These are phyloP conservation scores for Drosophila austrosaltans DNA, from an alignment of 2,888 invertebrate species.

Conservation along the genomic window DNA sequence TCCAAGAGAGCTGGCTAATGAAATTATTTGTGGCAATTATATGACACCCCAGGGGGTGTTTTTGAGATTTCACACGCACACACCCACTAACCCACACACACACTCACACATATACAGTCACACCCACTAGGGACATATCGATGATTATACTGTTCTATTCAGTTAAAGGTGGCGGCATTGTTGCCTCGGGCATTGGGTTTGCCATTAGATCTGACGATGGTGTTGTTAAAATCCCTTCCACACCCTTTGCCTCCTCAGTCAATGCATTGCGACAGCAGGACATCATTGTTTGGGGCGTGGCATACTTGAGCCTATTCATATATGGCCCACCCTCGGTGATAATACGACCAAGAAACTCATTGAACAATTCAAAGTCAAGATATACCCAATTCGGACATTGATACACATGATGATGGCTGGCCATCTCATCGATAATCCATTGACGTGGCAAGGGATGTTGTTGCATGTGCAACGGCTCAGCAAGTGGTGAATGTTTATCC, in stretches of 20 bases:
- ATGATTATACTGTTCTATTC: neutral
- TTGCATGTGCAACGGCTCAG: conserved; percentile 7
- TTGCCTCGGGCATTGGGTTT: neutral
- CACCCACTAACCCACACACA: neutral
- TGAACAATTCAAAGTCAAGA: conserved; percentile 56
- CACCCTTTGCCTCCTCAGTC: neutral
- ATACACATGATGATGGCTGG: conserved; percentile 47
- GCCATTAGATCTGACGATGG: neutral
- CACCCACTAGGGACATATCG: conserved; percentile 7
- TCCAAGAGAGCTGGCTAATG: conserved; percentile 50
- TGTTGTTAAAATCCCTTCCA: neutral
- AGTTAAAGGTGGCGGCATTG: neutral
- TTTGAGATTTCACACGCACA: conserved; percentile 31
- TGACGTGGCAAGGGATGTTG: neutral
- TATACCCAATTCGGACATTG: conserved; percentile 41
- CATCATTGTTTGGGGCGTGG: conserved; percentile 4
- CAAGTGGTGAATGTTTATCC: neutral
- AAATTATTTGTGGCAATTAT: conserved; percentile 72
- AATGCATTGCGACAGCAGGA: conserved; percentile 30
- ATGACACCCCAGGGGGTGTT: conserved; percentile 62
- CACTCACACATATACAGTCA: neutral
- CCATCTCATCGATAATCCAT: conserved; percentile 39
- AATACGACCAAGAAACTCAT: conserved; percentile 49
- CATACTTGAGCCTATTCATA: conserved; percentile 16
- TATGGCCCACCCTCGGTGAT: neutral